Base-by-base conservation (phyloP, 2,888 invertebrate species). In the Pammene fasciana region DNA sequence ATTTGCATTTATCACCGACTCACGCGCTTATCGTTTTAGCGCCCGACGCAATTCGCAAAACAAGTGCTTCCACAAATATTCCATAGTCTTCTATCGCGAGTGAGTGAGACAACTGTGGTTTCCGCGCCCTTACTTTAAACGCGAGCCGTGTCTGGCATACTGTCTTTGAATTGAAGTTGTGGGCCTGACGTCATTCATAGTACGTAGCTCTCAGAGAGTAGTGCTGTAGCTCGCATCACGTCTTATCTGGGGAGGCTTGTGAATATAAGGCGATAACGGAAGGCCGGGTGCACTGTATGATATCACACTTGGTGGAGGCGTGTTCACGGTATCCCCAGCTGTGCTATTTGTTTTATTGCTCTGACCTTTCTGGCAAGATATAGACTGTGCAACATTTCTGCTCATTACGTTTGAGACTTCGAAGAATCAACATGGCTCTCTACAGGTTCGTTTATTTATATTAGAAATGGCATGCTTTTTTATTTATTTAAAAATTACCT, bases 121-220 rank as follows among this genome's bases (percentile, higher is more conserved):
- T 86, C 77, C 74, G 74, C 81, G 85, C 83, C 84, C 83, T 82
- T 84, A 83, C 86, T 86, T 81, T 62, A 65, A 83, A 76, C 75
- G 77, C 79, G 74, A 81, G 83, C 84, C 77, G 78, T 81, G 89
- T 90, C 90, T 90, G 82, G 82, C 85, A 76, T 76, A 81, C 87
- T 81, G 85, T 87, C 85, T 89, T 89, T 85, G 80, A 76, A 84
- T 82, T 82, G 87, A 83, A 86, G 84, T 84, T 81, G 80, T 77
- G 77, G 79, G 68, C 76, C 76, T 83, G 84, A 90, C 92, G 93
- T 92, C 88, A 88, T 86, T 93, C 88, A 91, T 90, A 89, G 93
- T 93, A 93, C 93, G 93, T 93, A 93, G 93, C 93, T 93, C 88
- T 90, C 86, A 87, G 91, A 93, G 84, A 83, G 84, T 84, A 86